Evolutionary conservation across 2,797 vertebrate genomes (phyloP), one percentile per base, ranked within the genome.

Genomic region (Iguana delicatissima): DNA sequence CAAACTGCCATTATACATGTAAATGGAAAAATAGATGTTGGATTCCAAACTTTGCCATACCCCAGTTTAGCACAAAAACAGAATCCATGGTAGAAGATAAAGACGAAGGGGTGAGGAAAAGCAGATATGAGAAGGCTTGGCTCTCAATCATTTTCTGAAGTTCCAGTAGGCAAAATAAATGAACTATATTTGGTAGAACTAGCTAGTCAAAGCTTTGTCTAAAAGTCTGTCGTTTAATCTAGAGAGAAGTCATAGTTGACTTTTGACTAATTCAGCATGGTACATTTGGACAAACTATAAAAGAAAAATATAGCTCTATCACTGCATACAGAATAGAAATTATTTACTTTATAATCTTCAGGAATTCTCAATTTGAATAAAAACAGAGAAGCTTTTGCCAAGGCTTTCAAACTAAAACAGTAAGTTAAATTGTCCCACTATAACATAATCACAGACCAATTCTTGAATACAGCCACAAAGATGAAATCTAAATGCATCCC

Each of bases 241-340:
- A 72, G 13, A 42, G 13, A 57, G 81, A 81, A 72, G 24, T 67
- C 80, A 82, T 90, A 92, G 92, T 92, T 95, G 94, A 93, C 93
- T 95, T 92, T 92, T 83, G 88, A 89, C 91, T 96, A 96, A 97
- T 95, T 89, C 92, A 92, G 81, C 91, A 93, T 92, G 96, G 96
- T 94, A 94, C 80, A 10, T 95, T 97, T 95, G 95, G 91, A 93
- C 86, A 91, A 96, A 92, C 88, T 89, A 89, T 96, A 96, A 95
- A 93, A 92, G 95, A 95, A 94, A 95, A 96, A 96, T 90, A 86
- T 89, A 86, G 93, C 86, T 92, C 91, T 87, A 86, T 92, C 46
- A 1, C 91, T 91, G 87, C 95, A 90, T 64, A 42, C 13, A 64
- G 92, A 94, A 92, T 86, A 87, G 93, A 96, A 96, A 94, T 95